Evolutionary conservation across 2,888 invertebrate genomes (phyloP), one percentile per base, ranked within the genome.

Genomic region (Catocala nupta): DNA sequence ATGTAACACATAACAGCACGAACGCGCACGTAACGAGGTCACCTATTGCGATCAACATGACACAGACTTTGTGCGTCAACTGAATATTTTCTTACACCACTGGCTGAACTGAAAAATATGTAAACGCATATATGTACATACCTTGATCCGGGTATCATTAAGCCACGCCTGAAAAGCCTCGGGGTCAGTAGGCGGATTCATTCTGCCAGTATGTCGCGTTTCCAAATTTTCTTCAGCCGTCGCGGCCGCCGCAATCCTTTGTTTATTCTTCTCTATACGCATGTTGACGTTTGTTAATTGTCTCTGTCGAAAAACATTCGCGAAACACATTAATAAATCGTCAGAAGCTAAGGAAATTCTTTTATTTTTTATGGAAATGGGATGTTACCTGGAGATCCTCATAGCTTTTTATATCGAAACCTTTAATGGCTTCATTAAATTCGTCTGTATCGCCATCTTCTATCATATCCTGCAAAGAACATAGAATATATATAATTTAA

Each of bases 381-480:
- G 12, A 9, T 50, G 3, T 94, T 90, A 96, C 97, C 86, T 97
- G 96, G n/a, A 98, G 91, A 80, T 98, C 98, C 64, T 96, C 96
- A 71, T 96, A 95, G 77, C 95, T 96, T 62, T 96, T 96, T 57
- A 98, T 95, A 50, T 97, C 97, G 75, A 96, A 96, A 53, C 97
- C 96, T 80, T 96, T 95, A 52, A 98, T 91, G 0, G 97, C 96
- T 80, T 96, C 95, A 86, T 97, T 95, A 68, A 96, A 96, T 80
- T 97, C 96, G 57, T 96, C 96, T 9, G 96, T 95, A 72, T 97
- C 96, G 0, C 96, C 96, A 81, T 97, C 96, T 74, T 98, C 97
- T 64, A 97, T 95, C 77, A 94, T 84, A 58, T 94, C 94, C 94
- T 94, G 79, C 1, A 85, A 81, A 68, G 49, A 59, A 45, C 6